phyloP scores from a whole-genome alignment of 23 tunicate species.

The Trididemnum nubilum region DNA sequence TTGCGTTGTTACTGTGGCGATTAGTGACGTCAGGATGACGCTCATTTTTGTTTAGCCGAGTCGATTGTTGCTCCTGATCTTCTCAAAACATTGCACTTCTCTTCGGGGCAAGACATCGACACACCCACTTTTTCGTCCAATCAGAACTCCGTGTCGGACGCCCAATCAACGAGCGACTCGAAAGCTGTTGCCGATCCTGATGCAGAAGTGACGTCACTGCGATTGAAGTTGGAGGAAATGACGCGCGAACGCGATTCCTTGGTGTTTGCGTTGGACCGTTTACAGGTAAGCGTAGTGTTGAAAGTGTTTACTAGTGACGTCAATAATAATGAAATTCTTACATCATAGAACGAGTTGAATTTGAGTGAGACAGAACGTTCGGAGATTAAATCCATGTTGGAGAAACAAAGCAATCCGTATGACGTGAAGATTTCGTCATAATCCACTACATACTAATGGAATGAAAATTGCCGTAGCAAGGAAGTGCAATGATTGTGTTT shows the following conservation, averaged over 20 bases:
- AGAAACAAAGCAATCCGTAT: no score
- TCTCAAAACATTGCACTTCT: conserved; percentile 5
- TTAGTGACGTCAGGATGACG: neutral
- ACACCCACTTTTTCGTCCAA: neutral
- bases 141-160: neutral
- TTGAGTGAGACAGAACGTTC: no score
- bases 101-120: neutral
- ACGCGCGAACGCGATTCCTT: conserved; percentile 48
- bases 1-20: neutral
- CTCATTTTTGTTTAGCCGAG: neutral
- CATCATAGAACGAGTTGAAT: no score
- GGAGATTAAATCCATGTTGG: no score
- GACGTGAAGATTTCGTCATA: no score
- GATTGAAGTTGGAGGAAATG: conserved; percentile 30
- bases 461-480: no score
- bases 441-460: no score
- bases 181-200: neutral
- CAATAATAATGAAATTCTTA: neutral
- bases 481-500: no score
- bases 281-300: conserved; percentile 44
- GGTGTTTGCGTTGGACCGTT: conserved; percentile 19
- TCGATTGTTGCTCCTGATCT: conserved; percentile 6
- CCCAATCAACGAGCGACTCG: neutral
- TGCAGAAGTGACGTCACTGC: conserved; percentile 17
- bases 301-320: neutral